Conservation (phyloP, 2,797 vertebrate genomes). For the Artibeus lituratus region DNA sequence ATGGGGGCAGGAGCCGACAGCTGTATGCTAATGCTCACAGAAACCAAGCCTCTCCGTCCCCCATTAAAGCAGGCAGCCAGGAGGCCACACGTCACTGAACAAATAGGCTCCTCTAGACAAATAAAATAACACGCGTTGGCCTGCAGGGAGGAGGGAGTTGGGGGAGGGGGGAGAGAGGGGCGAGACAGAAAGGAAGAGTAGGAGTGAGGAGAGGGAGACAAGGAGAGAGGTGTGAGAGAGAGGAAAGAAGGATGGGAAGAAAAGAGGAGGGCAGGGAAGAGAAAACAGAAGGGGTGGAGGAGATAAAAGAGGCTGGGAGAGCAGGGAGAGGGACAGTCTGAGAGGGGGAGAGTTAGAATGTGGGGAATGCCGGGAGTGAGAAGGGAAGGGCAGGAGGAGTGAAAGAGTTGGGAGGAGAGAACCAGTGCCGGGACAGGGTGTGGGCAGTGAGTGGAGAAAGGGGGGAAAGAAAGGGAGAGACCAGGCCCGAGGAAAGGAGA, state of each 20-base stretch:
- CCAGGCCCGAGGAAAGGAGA: accelerated
- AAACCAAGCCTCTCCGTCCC: slow-evolving; percentile 83
- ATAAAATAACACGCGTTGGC: slow-evolving; percentile 77
- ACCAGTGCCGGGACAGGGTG: no score
- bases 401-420: not conserved
- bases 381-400: not conserved
- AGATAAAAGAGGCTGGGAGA: not conserved
- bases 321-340: not conserved
- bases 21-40: slow-evolving; percentile 92
- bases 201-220: not conserved
- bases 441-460: not conserved
- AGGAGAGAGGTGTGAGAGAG: not conserved
- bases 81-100: slow-evolving; percentile 92
- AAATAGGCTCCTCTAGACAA: slow-evolving; percentile 87
- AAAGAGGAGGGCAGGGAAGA: accelerated
- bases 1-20: slow-evolving; percentile 81
- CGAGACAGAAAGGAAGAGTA: not conserved
- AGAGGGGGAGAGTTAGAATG: not conserved
- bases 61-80: slow-evolving; percentile 78
- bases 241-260: no score
- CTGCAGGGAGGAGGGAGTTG: not conserved
- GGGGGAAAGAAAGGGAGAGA: no score
- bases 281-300: no score
- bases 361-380: not conserved
- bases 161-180: no score